Conservation (phyloP, 2,113 vertebrate species). For the Sterrhoptilus dennistouni region DNA sequence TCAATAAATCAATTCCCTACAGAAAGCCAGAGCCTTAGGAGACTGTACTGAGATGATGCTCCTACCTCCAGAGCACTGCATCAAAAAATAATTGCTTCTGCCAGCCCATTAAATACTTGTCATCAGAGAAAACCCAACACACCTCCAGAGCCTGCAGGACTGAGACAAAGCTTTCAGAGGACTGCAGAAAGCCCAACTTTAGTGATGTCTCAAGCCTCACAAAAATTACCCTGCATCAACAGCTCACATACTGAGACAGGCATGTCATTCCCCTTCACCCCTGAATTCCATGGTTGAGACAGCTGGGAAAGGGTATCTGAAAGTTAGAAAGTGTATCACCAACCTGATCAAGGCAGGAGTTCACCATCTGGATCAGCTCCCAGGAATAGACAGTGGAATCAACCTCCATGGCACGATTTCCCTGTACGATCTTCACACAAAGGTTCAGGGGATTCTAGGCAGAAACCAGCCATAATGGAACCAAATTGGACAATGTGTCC, state of each 20-base stretch:
- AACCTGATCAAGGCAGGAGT: conserved; percentile 92
- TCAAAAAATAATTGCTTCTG: background rate
- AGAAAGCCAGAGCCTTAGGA: background rate
- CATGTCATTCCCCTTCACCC: background rate
- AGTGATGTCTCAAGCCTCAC: background rate
- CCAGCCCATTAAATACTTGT: background rate
- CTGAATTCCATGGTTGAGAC: background rate
- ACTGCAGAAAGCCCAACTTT: background rate
- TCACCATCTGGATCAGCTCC: conserved; percentile 88
- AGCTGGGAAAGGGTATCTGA: background rate
- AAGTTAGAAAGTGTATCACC: conserved; percentile 34
- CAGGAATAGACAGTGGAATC: conserved; percentile 87
- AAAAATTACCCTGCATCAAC: background rate
- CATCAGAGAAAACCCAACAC: background rate
- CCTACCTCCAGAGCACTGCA: background rate
- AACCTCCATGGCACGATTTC: conserved; percentile 94
- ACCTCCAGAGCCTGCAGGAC: background rate
- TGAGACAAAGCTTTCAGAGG: background rate
- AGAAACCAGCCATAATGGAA: background rate
- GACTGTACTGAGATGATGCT: background rate
- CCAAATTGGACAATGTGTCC: background rate
- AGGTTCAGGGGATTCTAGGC: conserved; percentile 93
- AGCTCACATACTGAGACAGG: background rate
- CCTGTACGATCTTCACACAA: conserved; percentile 98
- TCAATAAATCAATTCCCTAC: background rate